Percentiles rank a stretch among this genome's conserved stretches.
Evolutionary conservation across 2,113 vertebrate genomes (phyloP).

Genomic region (Psophia crepitans): DNA sequence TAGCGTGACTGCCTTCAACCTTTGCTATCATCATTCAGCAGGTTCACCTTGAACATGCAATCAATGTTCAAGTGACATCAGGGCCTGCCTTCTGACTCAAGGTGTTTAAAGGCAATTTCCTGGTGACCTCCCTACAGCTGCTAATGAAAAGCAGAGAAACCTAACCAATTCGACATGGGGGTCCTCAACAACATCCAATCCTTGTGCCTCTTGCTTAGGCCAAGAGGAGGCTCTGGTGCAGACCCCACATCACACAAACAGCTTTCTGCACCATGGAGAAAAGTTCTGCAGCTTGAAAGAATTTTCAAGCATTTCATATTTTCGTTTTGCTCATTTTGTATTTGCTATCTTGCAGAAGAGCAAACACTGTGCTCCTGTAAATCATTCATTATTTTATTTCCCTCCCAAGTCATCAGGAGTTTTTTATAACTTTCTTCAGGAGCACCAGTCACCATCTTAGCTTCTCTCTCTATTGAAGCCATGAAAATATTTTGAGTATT

Average conservation of each 20-base stretch:
- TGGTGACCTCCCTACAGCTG: background rate
- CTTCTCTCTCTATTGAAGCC: background rate
- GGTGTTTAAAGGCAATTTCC: background rate
- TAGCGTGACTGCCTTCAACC: background rate
- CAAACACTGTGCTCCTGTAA: background rate
- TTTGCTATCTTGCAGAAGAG: background rate
- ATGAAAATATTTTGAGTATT: background rate
- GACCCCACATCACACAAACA: background rate
- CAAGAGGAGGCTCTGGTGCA: background rate
- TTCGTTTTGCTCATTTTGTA: background rate
- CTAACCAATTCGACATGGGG: background rate
- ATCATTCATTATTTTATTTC: background rate
- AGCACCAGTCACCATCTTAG: background rate
- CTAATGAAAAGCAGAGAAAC: background rate
- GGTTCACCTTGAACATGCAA: background rate
- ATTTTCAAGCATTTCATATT: background rate
- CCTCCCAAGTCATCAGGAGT: background rate
- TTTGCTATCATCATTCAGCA: no score
- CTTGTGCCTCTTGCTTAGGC: background rate
- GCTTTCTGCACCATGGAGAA: background rate
- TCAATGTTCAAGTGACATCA: background rate
- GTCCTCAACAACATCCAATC: background rate
- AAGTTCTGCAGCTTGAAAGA: background rate
- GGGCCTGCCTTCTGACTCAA: background rate
- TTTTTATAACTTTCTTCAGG: background rate